Conservation (phyloP, 2,888 invertebrate species). For the Stenodera caucasica region DNA sequence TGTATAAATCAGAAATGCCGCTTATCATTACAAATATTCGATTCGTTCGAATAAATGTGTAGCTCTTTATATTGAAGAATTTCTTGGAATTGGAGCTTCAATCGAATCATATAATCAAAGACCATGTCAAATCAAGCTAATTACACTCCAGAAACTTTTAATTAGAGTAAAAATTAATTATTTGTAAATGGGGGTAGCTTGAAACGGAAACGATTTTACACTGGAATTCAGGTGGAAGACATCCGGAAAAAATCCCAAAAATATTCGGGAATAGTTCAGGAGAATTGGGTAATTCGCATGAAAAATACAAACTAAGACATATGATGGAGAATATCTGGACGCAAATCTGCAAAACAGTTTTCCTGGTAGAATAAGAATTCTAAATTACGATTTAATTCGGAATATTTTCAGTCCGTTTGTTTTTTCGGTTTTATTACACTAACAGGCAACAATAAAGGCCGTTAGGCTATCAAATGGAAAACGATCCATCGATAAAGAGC, state of each 20-base stretch:
- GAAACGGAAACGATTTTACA: too few relatives aligned
- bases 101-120: slow-evolving; percentile 57
- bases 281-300: slow-evolving; percentile 51
- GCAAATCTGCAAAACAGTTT: slow-evolving; percentile 41
- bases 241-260: too few relatives aligned
- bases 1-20: slow-evolving; percentile 59
- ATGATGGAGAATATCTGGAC: slow-evolving; percentile 46
- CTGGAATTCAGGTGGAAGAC: too few relatives aligned
- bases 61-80: slow-evolving; percentile 63
- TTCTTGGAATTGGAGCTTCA: slow-evolving; percentile 45
- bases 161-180: not conserved
- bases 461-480: not conserved
- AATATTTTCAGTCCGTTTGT: too few relatives aligned
- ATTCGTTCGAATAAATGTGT: slow-evolving; percentile 66
- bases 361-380: too few relatives aligned
- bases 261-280: too few relatives aligned
- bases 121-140: slow-evolving; percentile 58
- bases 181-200: too few relatives aligned
- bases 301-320: slow-evolving; percentile 44
- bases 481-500: slow-evolving; percentile 9
- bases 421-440: not conserved
- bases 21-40: slow-evolving; percentile 64
- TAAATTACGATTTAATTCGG: too few relatives aligned
- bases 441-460: not conserved
- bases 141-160: slow-evolving; percentile 9